A percentile compares a stretch with the other conserved stretches of the same genome.
These are phyloP conservation scores for Philypnodon macrostomus DNA, from an alignment of 2,797 vertebrate species.

Conservation along the genomic window DNA sequence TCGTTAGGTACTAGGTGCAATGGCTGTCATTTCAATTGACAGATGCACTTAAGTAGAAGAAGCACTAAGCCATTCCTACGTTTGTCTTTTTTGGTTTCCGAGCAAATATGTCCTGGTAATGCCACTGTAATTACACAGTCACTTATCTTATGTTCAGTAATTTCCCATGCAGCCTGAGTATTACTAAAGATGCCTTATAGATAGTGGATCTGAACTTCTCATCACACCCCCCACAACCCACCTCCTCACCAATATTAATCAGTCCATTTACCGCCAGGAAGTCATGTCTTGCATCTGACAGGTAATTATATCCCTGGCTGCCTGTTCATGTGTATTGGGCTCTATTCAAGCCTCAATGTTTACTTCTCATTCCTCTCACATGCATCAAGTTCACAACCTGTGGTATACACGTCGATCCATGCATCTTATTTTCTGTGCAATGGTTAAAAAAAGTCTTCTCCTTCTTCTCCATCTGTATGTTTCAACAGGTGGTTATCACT, in stretches of 20 bases:
- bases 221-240: conserved; percentile 26
- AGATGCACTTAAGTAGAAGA: too few species aligned
- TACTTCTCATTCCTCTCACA: background rate
- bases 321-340: background rate
- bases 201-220: conserved; percentile 54
- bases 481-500: conserved; percentile 63
- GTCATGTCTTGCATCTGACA: conserved; percentile 61
- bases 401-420: background rate
- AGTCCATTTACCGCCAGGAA: conserved; percentile 64
- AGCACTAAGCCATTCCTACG: too few species aligned
- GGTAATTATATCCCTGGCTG: conserved; percentile 54
- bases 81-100: too few species aligned
- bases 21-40: too few species aligned
- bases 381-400: conserved; percentile 19
- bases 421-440: conserved; percentile 35
- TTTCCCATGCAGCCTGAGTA: conserved; percentile 42
- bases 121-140: too few species aligned
- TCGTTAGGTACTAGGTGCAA: too few species aligned
- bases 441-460: conserved; percentile 21
- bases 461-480: conserved; percentile 50
- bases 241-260: conserved; percentile 61
- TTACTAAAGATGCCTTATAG: conserved; percentile 35
- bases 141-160: conserved; percentile 17
- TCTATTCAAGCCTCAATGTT: conserved; percentile 1
- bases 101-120: too few species aligned